Conservation (phyloP, 2,113 vertebrate genomes). For the Sebastes schlegelii region DNA sequence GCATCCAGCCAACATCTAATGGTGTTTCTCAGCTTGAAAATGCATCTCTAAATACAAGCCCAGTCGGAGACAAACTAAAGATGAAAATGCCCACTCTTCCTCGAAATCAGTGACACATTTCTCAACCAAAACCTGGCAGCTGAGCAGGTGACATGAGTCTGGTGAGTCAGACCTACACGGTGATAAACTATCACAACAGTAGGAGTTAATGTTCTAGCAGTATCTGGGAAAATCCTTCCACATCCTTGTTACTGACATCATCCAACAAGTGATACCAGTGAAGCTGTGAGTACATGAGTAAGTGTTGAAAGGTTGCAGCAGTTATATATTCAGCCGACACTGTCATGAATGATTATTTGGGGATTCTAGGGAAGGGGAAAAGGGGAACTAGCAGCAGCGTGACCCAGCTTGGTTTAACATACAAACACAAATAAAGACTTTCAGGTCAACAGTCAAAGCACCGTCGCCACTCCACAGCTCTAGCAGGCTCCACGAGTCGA, state of each 20-base stretch:
- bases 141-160: constrained; percentile 5
- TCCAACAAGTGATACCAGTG: constrained; percentile 16
- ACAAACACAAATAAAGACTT: constrained; percentile 27
- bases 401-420: constrained; percentile 15
- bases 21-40: constrained; percentile 13
- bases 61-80: constrained; percentile 3
- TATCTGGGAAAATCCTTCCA: constrained; percentile 6
- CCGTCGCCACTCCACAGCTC: constrained; percentile 1
- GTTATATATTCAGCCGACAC: constrained; percentile 15
- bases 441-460: constrained; percentile 33
- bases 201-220: constrained; percentile 21
- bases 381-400: not conserved
- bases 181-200: not conserved
- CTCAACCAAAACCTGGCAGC: not conserved
- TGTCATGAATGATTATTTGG: constrained; percentile 7
- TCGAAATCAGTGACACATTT: not conserved
- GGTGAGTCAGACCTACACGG: not conserved
- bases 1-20: constrained; percentile 7
- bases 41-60: constrained; percentile 4
- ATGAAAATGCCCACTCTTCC: not conserved
- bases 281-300: not conserved
- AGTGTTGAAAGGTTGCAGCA: not conserved
- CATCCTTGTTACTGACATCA: not conserved
- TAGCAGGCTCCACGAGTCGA: constrained; percentile 29
- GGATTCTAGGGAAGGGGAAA: not conserved